These are phyloP conservation scores for Eulemur macaco DNA, from an alignment of 2,113 vertebrate species.

Conservation along the genomic window DNA sequence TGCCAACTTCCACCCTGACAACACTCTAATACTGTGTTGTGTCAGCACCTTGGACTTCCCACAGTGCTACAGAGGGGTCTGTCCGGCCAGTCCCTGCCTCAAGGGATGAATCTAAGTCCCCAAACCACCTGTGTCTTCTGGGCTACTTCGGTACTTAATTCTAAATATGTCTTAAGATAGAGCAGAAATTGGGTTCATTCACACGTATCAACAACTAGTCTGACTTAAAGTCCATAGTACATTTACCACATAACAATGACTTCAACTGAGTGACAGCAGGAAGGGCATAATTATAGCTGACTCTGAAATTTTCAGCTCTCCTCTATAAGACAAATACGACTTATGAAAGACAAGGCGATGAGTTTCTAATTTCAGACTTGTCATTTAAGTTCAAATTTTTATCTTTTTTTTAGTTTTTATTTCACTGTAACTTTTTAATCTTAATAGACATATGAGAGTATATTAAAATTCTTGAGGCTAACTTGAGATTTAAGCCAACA, in stretches of 20 bases:
- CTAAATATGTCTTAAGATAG: background rate
- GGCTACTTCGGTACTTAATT: background rate
- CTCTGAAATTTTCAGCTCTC: background rate
- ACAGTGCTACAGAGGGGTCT: background rate
- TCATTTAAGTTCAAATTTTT: background rate
- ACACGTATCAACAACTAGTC: background rate
- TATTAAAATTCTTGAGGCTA: slow-evolving; percentile 14
- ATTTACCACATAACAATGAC: background rate
- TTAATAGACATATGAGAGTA: background rate
- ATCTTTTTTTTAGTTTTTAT: background rate
- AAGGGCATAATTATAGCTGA: background rate
- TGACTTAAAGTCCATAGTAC: background rate
- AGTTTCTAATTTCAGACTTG: background rate
- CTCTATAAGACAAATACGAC: background rate
- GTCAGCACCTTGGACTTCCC: background rate
- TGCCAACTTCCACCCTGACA: background rate
- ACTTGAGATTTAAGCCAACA: background rate
- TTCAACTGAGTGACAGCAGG: background rate
- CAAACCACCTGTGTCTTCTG: background rate
- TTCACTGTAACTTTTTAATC: background rate
- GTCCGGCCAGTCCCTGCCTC: rapidly evolving
- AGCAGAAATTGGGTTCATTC: background rate
- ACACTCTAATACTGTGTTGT: background rate
- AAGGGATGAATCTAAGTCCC: background rate
- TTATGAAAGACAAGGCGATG: background rate